Evolutionary conservation across 2,888 invertebrate species (phyloP).

Genomic region (Tuta absoluta): DNA sequence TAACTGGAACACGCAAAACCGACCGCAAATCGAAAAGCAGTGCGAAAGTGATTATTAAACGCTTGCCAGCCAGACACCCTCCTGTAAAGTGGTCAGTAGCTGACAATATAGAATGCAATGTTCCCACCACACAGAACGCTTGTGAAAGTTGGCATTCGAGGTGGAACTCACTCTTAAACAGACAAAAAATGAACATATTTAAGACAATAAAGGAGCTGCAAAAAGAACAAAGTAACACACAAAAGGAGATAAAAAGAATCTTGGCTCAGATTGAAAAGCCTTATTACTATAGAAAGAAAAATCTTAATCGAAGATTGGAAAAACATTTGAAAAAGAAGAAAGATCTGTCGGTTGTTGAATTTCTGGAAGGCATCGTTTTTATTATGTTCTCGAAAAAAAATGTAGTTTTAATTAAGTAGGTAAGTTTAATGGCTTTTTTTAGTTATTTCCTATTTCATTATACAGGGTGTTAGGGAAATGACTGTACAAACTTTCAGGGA

Average conservation of each 20-base stretch:
- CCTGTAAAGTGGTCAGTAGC: not conserved
- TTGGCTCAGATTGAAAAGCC: not conserved
- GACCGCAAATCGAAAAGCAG: not conserved
- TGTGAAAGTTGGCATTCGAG: conserved; percentile 13
- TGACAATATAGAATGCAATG: not conserved
- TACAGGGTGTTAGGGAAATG: too few species aligned
- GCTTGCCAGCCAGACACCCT: not conserved
- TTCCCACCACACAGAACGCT: conserved; percentile 9
- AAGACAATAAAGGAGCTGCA: conserved; percentile 8
- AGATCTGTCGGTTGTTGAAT: too few species aligned
- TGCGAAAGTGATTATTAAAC: not conserved
- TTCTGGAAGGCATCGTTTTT: too few species aligned
- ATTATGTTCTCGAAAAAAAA: too few species aligned
- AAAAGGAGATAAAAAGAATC: not conserved
- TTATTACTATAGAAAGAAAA: too few species aligned
- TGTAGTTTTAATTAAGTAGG: too few species aligned
- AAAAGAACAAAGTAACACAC: conserved; percentile 1
- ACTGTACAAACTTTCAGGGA: too few species aligned
- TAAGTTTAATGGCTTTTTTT: too few species aligned
- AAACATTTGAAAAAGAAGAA: too few species aligned
- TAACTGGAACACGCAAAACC: too few species aligned
- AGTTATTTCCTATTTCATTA: too few species aligned
- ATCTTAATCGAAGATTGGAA: too few species aligned
- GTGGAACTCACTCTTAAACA: not conserved
- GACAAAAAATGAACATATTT: conserved; percentile 1